These are phyloP conservation scores for Montipora cactus DNA, from an alignment of 64 coral and sea anemone species.

Conservation along the genomic window DNA sequence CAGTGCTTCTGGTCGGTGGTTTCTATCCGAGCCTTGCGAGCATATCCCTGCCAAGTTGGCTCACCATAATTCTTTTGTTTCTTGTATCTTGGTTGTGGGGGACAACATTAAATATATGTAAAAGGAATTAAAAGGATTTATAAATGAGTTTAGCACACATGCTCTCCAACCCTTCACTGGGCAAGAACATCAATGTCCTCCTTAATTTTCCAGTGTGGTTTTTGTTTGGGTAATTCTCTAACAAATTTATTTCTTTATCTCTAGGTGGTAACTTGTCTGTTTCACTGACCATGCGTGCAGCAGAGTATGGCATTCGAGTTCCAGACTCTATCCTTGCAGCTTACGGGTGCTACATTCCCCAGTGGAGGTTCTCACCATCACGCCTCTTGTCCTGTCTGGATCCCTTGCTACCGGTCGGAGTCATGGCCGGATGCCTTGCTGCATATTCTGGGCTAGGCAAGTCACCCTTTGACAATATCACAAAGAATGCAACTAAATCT, in stretches of 20 bases:
- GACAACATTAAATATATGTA: neutral
- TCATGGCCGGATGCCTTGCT: constrained; percentile 80
- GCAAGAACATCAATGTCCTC: too few species aligned
- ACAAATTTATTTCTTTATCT: neutral
- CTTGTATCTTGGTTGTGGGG: too few species aligned
- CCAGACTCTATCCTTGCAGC: constrained; percentile 85
- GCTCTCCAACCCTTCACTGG: too few species aligned
- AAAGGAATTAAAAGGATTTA: neutral
- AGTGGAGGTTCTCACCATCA: constrained; percentile 92
- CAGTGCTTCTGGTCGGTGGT: too few species aligned
- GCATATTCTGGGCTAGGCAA: constrained; percentile 89
- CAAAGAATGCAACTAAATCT: constrained; percentile 67
- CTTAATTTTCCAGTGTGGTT: too few species aligned
- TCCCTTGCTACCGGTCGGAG: constrained; percentile 80
- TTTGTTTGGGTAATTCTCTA: neutral
- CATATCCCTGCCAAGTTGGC: too few species aligned
- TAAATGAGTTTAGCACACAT: too few species aligned
- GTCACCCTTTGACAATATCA: constrained; percentile 96
- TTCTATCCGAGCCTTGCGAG: too few species aligned
- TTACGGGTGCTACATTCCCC: constrained; percentile 87
- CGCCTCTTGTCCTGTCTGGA: constrained; percentile 86
- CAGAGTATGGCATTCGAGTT: constrained; percentile 90
- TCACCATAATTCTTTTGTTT: too few species aligned
- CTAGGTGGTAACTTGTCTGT: constrained; percentile 90
- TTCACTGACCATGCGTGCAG: constrained; percentile 87